These are phyloP conservation scores for Drosophila mulleri DNA, from an alignment of 2,888 invertebrate genomes.

Conservation along the genomic window DNA sequence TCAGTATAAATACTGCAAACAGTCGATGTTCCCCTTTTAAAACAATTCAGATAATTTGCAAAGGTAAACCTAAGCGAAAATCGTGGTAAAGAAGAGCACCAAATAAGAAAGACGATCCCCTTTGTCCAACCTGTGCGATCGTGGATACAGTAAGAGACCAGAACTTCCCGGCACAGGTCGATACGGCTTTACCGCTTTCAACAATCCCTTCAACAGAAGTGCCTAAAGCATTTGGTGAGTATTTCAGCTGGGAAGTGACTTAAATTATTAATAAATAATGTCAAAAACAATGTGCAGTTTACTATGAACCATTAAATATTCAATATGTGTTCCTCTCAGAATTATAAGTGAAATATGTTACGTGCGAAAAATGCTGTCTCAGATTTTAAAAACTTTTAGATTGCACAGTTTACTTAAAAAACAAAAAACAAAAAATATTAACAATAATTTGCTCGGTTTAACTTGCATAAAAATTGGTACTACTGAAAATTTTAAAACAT, in stretches of 20 bases:
- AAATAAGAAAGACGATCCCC: neutral
- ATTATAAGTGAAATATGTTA: neutral
- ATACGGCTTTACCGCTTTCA: neutral
- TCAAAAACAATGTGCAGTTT: neutral
- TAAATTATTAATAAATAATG: neutral
- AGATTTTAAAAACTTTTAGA: neutral
- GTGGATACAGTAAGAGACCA: neutral
- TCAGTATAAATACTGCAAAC: slow-evolving; percentile 27
- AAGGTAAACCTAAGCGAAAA: slow-evolving; percentile 5
- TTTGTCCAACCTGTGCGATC: neutral
- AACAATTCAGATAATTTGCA: neutral
- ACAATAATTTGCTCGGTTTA: no score
- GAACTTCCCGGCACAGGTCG: neutral
- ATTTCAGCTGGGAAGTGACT: neutral
- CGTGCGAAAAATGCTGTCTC: neutral
- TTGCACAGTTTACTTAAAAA: neutral
- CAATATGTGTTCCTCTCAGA: no score
- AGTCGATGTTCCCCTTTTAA: slow-evolving; percentile 14
- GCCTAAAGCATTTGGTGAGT: slow-evolving; percentile 11
- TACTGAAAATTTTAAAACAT: no score
- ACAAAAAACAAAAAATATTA: neutral
- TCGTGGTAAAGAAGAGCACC: neutral
- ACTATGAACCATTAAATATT: neutral
- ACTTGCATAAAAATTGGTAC: neutral
- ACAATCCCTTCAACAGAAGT: slow-evolving; percentile 1